Evolutionary conservation across 2,888 invertebrate species (phyloP).

Genomic region (Melieria omissa): DNA sequence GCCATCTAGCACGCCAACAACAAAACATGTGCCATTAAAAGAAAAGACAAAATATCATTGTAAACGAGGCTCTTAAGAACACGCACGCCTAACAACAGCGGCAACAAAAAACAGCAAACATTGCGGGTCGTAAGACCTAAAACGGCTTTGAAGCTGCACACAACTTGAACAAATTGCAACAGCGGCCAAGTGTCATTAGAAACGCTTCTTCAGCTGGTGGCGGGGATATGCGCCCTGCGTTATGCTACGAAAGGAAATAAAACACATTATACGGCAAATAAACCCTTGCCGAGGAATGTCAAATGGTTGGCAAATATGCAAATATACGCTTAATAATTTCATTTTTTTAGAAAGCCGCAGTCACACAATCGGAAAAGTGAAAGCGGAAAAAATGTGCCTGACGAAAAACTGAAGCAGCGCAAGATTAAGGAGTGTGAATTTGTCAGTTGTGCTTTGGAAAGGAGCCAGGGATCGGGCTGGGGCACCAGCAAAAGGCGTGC

Average conservation of each 20-base stretch:
- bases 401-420: background rate
- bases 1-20: no score
- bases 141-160: background rate
- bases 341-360: background rate
- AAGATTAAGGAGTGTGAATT: background rate
- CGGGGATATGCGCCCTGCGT: no score
- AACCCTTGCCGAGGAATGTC: slow-evolving; percentile 21
- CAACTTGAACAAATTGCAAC: no score
- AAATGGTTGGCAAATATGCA: slow-evolving; percentile 29
- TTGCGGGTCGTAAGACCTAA: slow-evolving; percentile 27
- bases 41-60: slow-evolving; percentile 31
- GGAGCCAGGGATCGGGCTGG: no score
- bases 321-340: slow-evolving; percentile 8
- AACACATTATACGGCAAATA: background rate
- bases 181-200: no score
- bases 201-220: no score
- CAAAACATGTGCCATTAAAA: slow-evolving; percentile 8
- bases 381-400: background rate
- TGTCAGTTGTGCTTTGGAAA: background rate
- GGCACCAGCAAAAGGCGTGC: no score
- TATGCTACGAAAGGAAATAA: background rate
- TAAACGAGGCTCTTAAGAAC: slow-evolving; percentile 34
- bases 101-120: slow-evolving; percentile 17
- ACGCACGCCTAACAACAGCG: slow-evolving; percentile 14
- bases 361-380: background rate